A percentile compares a stretch with the other conserved stretches of the same genome.
phyloP scores from a whole-genome alignment of 2,888 invertebrate species.

The Cotesia congregata region DNA sequence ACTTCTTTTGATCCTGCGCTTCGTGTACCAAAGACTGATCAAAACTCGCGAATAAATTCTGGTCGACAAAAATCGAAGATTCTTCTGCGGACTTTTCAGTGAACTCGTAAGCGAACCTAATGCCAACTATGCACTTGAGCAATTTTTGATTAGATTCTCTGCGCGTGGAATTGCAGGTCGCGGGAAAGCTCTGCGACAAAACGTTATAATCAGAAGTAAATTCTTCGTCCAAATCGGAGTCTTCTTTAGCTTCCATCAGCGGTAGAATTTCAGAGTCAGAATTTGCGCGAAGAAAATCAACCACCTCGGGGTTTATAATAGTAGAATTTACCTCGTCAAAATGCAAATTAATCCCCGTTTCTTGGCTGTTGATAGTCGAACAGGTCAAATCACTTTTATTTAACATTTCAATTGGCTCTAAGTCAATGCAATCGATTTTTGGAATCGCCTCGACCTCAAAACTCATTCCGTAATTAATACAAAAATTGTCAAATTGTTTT shows the following conservation, averaged over 20 bases:
- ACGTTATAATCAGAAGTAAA: constrained; percentile 6
- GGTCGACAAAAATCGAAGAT: background rate
- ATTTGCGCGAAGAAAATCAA: constrained; percentile 21
- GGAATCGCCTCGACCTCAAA: background rate
- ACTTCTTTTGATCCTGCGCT: background rate
- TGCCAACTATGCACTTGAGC: constrained; percentile 19
- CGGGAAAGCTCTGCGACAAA: constrained; percentile 30
- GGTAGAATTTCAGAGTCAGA: constrained; percentile 22
- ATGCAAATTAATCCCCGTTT: background rate
- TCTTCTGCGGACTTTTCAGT: constrained; percentile 3
- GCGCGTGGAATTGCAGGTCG: constrained; percentile 25
- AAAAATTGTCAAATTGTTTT: background rate
- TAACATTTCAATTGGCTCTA: background rate
- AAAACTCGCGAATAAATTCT: background rate
- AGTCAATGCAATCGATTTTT: background rate
- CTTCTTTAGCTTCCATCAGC: constrained; percentile 12
- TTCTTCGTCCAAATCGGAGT: constrained; percentile 2
- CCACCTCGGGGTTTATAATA: background rate
- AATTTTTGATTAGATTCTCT: constrained; percentile 29
- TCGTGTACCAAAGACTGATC: background rate
- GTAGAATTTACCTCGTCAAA: background rate
- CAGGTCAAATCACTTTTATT: background rate
- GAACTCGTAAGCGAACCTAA: background rate
- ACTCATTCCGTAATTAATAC: background rate
- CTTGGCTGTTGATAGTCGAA: background rate